These are phyloP conservation scores for Pitta sordida DNA, from an alignment of 2,113 vertebrate genomes.

Conservation along the genomic window DNA sequence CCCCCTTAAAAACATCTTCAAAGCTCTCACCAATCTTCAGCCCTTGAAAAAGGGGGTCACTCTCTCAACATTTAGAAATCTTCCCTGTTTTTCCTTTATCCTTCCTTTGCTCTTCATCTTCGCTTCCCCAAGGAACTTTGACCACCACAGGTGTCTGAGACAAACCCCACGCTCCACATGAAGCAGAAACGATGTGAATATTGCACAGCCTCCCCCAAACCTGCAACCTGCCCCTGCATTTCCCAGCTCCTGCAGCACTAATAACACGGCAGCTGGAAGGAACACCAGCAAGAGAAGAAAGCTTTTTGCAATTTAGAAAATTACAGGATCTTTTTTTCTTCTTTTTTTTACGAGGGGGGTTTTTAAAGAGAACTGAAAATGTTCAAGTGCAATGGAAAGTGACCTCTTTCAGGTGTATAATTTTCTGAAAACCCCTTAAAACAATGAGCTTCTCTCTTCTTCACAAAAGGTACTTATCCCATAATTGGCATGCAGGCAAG, in stretches of 20 bases:
- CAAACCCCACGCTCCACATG: accelerated
- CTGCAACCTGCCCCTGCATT: not conserved
- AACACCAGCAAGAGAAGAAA: not conserved
- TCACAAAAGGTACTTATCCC: constrained; percentile 4
- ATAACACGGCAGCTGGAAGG: not conserved
- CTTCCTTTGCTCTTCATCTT: not conserved
- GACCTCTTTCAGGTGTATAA: constrained; percentile 34
- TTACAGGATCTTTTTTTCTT: not conserved
- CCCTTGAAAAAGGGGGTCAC: not conserved
- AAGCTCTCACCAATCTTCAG: not conserved
- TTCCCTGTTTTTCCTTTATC: not conserved
- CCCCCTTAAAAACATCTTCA: not conserved
- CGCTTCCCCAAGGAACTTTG: no score
- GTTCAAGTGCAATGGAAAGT: not conserved
- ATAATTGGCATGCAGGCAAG: not conserved
- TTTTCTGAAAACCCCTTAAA: constrained; percentile 11
- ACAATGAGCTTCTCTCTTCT: constrained; percentile 17
- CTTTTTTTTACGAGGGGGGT: accelerated
- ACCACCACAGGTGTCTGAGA: not conserved
- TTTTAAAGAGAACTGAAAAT: not conserved
- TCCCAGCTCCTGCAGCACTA: not conserved
- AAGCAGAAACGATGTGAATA: accelerated
- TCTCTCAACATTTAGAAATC: not conserved
- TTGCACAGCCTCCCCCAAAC: not conserved
- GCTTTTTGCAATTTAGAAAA: constrained; percentile 30